Conservation (phyloP, 2,113 vertebrate species). For the Oryzias woworae region DNA sequence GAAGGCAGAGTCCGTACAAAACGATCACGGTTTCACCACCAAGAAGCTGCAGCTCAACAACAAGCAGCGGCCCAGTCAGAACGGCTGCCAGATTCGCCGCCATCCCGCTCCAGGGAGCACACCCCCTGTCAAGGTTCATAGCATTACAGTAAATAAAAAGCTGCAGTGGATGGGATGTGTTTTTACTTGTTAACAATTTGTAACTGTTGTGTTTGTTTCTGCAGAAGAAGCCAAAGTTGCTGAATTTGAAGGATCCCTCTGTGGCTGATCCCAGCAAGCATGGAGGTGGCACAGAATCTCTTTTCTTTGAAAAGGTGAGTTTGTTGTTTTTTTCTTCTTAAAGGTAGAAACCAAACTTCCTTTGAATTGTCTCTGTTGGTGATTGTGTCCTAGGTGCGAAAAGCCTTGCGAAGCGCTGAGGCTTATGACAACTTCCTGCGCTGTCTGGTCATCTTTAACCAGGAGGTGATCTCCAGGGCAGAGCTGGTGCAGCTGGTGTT, state of each 20-base stretch:
- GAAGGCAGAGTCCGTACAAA: conserved; percentile 94
- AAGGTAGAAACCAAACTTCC: neutral
- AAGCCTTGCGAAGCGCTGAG: conserved; percentile 91
- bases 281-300: conserved; percentile 89
- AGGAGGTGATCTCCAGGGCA: conserved; percentile 94
- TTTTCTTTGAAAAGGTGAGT: conserved; percentile 97
- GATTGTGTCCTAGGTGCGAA: conserved; percentile 83
- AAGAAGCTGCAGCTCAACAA: conserved; percentile 97
- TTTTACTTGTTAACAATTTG: neutral
- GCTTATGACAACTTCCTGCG: conserved; percentile 96
- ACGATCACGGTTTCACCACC: conserved; percentile 94
- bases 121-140: conserved; percentile 84
- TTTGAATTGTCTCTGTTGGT: neutral
- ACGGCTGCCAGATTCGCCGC: conserved; percentile 93
- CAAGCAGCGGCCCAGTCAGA: conserved; percentile 95
- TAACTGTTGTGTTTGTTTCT: conserved; percentile 22
- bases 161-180: neutral
- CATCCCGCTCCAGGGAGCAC: conserved; percentile 84
- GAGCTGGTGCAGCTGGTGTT: conserved; percentile 96
- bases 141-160: neutral
- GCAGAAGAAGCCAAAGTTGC: conserved; percentile 96
- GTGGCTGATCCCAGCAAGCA: conserved; percentile 89
- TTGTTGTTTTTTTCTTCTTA: neutral
- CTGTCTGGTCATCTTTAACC: conserved; percentile 98
- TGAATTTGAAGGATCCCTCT: conserved; percentile 87